Conservation (phyloP, 2,888 invertebrate species). For the Azorinus chamasolen region DNA sequence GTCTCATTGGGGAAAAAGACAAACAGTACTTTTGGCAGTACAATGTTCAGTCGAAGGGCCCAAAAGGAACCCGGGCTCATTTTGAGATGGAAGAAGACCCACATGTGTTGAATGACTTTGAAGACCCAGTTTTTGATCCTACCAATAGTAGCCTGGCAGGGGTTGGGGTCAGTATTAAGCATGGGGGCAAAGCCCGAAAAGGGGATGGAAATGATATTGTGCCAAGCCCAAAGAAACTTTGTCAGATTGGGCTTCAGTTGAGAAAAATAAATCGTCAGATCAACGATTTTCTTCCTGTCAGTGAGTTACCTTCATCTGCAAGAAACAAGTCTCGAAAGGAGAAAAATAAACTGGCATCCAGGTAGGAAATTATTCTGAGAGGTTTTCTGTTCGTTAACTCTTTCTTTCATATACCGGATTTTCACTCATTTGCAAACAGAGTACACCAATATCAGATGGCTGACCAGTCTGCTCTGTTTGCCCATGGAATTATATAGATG, state of each 20-base stretch:
- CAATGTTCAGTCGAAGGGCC: conserved; percentile 99
- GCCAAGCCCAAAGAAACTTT: conserved; percentile 96
- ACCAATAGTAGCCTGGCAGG: conserved; percentile 82
- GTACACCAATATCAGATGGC: no score
- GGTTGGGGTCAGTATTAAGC: conserved; percentile 72
- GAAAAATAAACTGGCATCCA: conserved; percentile 98
- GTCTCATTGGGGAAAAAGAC: conserved; percentile 69
- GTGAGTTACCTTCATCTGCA: conserved; percentile 88
- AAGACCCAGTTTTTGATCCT: conserved; percentile 98
- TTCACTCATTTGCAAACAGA: no score
- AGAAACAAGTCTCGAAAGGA: conserved; percentile 91
- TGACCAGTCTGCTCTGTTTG: no score
- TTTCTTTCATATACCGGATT: no score
- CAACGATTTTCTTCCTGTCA: conserved; percentile 98
- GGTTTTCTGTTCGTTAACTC: no score
- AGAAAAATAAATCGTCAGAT: conserved; percentile 96
- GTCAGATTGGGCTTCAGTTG: conserved; percentile 96
- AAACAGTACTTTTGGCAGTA: conserved; percentile 97
- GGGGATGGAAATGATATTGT: conserved; percentile 99
- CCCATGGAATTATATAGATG: no score
- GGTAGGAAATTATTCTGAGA: no score
- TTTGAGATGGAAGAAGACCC: conserved; percentile 92
- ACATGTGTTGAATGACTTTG: conserved; percentile 94
- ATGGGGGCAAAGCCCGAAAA: conserved; percentile 92
- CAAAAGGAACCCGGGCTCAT: conserved; percentile 93